Evolutionary conservation across 2,797 vertebrate genomes (phyloP).

Genomic region (Picus viridis): DNA sequence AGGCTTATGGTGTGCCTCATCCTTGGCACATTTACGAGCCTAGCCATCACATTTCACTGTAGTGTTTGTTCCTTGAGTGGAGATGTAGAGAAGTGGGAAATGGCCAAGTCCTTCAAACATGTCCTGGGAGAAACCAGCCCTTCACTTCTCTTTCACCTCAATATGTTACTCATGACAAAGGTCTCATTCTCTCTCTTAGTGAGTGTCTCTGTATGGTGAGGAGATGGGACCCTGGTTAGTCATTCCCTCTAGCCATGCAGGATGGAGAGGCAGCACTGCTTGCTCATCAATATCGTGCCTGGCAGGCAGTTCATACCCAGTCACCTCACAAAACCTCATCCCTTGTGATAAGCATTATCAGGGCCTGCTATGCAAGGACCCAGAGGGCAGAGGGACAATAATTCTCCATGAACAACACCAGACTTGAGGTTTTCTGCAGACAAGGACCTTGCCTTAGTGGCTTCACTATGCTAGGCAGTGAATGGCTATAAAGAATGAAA

Average conservation of each 20-base stretch:
- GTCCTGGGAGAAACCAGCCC: not conserved
- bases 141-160: not conserved
- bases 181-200: not conserved
- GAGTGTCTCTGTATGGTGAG: not conserved
- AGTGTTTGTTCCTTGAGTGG: not conserved
- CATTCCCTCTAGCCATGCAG: not conserved
- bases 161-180: not conserved
- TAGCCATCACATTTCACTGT: not conserved
- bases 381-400: not conserved
- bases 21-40: not conserved
- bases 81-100: not conserved
- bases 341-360: not conserved
- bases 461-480: not conserved
- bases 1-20: not conserved
- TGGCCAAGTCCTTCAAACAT: not conserved
- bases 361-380: not conserved
- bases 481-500: not conserved
- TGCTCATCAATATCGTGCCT: not conserved
- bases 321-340: not conserved
- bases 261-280: not conserved
- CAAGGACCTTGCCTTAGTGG: not conserved
- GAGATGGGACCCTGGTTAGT: not conserved
- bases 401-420: not conserved
- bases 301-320: not conserved
- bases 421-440: not conserved